Percentiles rank a stretch among this genome's conserved stretches.
Conservation (phyloP, 2,888 invertebrate genomes). For the Lottia gigantea region DNA sequence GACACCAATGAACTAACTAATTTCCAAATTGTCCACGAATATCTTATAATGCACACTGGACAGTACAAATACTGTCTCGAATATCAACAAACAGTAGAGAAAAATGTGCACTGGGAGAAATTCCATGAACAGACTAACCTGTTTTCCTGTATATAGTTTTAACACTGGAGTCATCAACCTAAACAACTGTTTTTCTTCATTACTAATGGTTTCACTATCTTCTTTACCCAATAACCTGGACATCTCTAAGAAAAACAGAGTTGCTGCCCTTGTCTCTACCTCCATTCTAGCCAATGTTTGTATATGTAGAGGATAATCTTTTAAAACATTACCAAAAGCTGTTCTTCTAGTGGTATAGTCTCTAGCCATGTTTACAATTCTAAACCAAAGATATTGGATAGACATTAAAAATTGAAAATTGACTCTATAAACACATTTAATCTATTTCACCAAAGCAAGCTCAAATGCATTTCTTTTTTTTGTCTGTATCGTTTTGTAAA, state of each 20-base stretch:
- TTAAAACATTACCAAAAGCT: slow-evolving; percentile 71
- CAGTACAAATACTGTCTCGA: too few relatives aligned
- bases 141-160: slow-evolving; percentile 73
- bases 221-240: slow-evolving; percentile 70
- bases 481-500: too few relatives aligned
- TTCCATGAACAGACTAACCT: too few relatives aligned
- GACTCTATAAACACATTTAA: too few relatives aligned
- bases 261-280: slow-evolving; percentile 70
- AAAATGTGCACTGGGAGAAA: too few relatives aligned
- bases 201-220: slow-evolving; percentile 53
- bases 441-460: too few relatives aligned
- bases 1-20: too few relatives aligned
- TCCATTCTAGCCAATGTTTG: slow-evolving; percentile 71
- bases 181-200: slow-evolving; percentile 68
- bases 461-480: too few relatives aligned
- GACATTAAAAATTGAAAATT: too few relatives aligned
- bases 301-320: slow-evolving; percentile 71
- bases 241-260: slow-evolving; percentile 69
- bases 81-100: too few relatives aligned
- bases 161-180: slow-evolving; percentile 71
- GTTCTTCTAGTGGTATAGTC: slow-evolving; percentile 70
- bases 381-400: slow-evolving; percentile 51
- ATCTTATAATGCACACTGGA: too few relatives aligned
- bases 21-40: too few relatives aligned
- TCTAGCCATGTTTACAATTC: slow-evolving; percentile 70